Conservation (phyloP, 1,140 invertebrate species). For the Thalassaphorura encarpata region DNA sequence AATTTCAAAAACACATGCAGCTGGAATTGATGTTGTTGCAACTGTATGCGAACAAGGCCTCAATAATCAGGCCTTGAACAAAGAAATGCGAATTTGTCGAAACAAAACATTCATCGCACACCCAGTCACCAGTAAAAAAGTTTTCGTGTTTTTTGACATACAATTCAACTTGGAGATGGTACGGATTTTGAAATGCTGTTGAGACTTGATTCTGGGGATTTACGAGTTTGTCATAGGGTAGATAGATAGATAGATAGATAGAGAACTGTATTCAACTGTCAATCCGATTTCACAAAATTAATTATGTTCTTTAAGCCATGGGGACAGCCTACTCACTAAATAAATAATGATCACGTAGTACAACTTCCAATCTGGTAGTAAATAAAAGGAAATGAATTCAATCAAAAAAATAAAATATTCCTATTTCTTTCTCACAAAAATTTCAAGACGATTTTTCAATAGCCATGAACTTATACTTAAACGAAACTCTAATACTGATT, state of each 20-base stretch:
- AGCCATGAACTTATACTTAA: too few species aligned
- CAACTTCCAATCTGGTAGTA: not conserved
- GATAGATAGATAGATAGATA: conserved; percentile 36
- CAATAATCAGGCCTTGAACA: not conserved
- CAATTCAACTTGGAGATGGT: not conserved
- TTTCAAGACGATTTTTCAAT: too few species aligned
- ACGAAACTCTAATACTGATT: too few species aligned
- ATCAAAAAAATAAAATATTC: too few species aligned
- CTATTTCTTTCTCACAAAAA: not conserved
- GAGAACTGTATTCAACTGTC: conserved; percentile 34
- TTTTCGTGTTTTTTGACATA: not conserved
- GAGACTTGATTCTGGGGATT: not conserved
- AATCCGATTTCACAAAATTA: conserved; percentile 10
- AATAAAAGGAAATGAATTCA: not conserved
- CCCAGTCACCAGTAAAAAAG: not conserved
- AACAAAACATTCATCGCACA: not conserved
- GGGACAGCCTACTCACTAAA: too few species aligned
- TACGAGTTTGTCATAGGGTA: not conserved
- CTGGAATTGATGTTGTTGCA: not conserved
- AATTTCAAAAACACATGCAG: not conserved
- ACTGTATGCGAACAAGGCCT: not conserved
- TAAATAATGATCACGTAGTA: not conserved
- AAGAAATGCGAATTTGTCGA: not conserved
- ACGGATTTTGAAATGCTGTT: not conserved
- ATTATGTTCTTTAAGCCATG: too few species aligned